These are phyloP conservation scores for Trachurus trachurus DNA, from an alignment of 2,797 vertebrate species.

Conservation along the genomic window DNA sequence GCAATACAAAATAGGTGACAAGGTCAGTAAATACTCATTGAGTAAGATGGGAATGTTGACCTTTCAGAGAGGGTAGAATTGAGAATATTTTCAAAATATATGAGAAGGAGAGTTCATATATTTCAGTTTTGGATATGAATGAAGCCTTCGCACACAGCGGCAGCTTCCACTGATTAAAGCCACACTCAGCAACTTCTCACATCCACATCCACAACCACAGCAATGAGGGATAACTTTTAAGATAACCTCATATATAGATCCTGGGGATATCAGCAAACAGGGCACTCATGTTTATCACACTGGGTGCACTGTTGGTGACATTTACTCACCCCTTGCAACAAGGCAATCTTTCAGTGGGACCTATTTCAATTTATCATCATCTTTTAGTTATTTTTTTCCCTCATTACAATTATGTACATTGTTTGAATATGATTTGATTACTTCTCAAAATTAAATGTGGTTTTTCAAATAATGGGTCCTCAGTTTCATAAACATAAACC, in stretches of 20 bases:
- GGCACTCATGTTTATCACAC: background rate
- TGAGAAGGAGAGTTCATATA: constrained; percentile 50
- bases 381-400: background rate
- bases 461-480: background rate
- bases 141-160: constrained; percentile 33
- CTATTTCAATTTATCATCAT: too few relatives aligned
- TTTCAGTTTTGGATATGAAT: constrained; percentile 53
- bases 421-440: background rate
- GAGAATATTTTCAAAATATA: constrained; percentile 71
- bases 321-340: background rate
- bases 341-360: background rate
- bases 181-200: constrained; percentile 8
- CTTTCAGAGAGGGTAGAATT: constrained; percentile 82
- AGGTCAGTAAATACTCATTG: constrained; percentile 88
- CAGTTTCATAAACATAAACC: background rate
- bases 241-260: constrained; percentile 6
- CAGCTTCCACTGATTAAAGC: constrained; percentile 36
- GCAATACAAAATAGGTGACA: constrained; percentile 88
- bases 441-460: too few relatives aligned
- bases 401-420: background rate
- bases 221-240: background rate
- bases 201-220: constrained; percentile 6
- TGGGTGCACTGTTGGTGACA: background rate
- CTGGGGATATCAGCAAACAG: background rate
- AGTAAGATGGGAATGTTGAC: constrained; percentile 85